Conservation (phyloP, 2,797 vertebrate genomes). For the Melanotaenia nigrans region DNA sequence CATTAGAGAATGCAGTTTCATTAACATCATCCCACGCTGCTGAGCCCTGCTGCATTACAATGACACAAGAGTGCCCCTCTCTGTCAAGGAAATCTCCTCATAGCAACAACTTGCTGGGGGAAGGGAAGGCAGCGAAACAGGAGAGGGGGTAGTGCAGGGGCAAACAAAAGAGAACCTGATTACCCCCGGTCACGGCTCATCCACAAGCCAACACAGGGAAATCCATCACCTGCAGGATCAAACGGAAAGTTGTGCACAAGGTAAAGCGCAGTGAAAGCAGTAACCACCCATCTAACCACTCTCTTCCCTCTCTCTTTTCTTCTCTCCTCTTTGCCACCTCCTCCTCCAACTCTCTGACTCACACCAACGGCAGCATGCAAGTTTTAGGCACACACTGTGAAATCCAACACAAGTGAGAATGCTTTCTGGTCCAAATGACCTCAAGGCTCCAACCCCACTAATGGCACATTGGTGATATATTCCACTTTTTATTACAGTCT, state of each 20-base stretch:
- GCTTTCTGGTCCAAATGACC: constrained; percentile 75
- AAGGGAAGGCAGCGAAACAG: constrained; percentile 54
- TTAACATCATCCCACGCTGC: constrained; percentile 81
- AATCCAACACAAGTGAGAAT: constrained; percentile 77
- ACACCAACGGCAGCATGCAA: constrained; percentile 70
- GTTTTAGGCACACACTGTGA: constrained; percentile 80
- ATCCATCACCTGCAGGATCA: constrained; percentile 83
- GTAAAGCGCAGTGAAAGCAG: constrained; percentile 78
- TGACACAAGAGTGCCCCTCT: constrained; percentile 79
- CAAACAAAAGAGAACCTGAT: constrained; percentile 80
- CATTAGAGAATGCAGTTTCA: constrained; percentile 83
- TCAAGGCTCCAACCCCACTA: constrained; percentile 66
- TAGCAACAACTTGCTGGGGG: constrained; percentile 72
- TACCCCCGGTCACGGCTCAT: constrained; percentile 80
- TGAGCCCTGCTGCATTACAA: constrained; percentile 79
- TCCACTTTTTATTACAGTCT: constrained; percentile 70
- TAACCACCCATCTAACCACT: constrained; percentile 62
- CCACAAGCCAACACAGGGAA: constrained; percentile 75
- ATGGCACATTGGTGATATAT: constrained; percentile 76
- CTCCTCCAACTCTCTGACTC: constrained; percentile 62
- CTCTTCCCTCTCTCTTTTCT: constrained; percentile 53
- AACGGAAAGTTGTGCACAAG: constrained; percentile 70
- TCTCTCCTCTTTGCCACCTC: constrained; percentile 36
- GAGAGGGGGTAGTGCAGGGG: constrained; percentile 3
- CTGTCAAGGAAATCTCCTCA: constrained; percentile 75